These are phyloP conservation scores for Periophthalmus modestus DNA, from an alignment of 2,113 vertebrate species.

Conservation along the genomic window DNA sequence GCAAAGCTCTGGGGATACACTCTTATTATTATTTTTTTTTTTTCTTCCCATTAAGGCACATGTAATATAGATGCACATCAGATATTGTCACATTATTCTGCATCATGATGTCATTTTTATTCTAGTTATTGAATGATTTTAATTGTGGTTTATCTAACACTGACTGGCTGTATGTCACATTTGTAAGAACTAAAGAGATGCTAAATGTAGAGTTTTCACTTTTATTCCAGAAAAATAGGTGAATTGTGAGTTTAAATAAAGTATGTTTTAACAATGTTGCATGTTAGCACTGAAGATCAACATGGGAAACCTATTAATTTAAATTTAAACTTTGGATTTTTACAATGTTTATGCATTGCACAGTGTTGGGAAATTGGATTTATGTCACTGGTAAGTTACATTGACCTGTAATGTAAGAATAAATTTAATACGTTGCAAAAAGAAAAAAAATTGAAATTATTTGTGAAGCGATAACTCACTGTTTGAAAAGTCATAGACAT, in stretches of 20 bases:
- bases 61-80: background rate
- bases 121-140: background rate
- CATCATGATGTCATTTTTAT: constrained; percentile 2
- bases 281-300: background rate
- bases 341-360: background rate
- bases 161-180: background rate
- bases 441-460: background rate
- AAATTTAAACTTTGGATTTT: background rate
- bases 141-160: background rate
- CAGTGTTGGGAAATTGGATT: constrained; percentile 1
- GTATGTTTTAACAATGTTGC: background rate
- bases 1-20: background rate
- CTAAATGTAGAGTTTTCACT: background rate
- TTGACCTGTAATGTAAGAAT: constrained; percentile 5
- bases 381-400: background rate
- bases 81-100: background rate
- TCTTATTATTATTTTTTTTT: background rate
- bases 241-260: background rate
- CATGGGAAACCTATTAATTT: background rate
- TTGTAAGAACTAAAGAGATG: background rate
- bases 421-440: background rate
- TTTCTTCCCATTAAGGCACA: background rate
- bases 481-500: background rate
- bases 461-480: background rate
- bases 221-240: background rate